phyloP scores from a whole-genome alignment of 2,797 vertebrate genomes.

The Pampus argenteus region DNA sequence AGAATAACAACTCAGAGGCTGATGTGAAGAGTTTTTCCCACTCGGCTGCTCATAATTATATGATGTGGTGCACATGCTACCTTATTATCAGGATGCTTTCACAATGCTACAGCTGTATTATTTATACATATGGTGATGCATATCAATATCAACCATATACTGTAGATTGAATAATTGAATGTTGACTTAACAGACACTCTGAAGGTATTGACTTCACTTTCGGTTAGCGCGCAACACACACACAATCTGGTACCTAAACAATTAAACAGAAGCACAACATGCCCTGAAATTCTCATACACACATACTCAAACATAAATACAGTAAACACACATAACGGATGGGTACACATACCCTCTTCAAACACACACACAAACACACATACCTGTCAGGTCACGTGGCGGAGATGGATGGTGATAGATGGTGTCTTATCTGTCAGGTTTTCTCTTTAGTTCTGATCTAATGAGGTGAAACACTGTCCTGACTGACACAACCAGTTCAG shows the following conservation, averaged over 20 bases:
- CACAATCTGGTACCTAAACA: background rate
- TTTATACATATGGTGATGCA: background rate
- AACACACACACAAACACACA: conserved; percentile 27
- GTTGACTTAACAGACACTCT: conserved; percentile 3
- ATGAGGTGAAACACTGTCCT: conserved; percentile 44
- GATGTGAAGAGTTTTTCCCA: too few species aligned
- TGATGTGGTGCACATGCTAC: too few species aligned
- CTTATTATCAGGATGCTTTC: background rate
- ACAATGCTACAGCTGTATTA: background rate
- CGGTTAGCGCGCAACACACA: conserved; percentile 21
- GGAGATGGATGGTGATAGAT: conserved; percentile 44
- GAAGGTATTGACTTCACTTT: conserved; percentile 18
- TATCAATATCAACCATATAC: background rate
- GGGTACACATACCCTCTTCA: background rate
- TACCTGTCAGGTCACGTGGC: conserved; percentile 34
- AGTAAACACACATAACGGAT: conserved; percentile 15
- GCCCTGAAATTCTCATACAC: background rate
- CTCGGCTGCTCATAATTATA: too few species aligned
- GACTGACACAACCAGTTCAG: conserved; percentile 52
- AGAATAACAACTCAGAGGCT: too few species aligned
- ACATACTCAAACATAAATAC: background rate
- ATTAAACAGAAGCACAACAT: conserved; percentile 25
- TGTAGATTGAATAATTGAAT: too few species aligned
- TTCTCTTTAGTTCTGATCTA: conserved; percentile 39
- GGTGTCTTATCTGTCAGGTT: conserved; percentile 48